Evolutionary conservation across 1,140 invertebrate genomes (phyloP), one percentile per base, ranked within the genome.

Genomic region (Monochamus saltuarius): DNA sequence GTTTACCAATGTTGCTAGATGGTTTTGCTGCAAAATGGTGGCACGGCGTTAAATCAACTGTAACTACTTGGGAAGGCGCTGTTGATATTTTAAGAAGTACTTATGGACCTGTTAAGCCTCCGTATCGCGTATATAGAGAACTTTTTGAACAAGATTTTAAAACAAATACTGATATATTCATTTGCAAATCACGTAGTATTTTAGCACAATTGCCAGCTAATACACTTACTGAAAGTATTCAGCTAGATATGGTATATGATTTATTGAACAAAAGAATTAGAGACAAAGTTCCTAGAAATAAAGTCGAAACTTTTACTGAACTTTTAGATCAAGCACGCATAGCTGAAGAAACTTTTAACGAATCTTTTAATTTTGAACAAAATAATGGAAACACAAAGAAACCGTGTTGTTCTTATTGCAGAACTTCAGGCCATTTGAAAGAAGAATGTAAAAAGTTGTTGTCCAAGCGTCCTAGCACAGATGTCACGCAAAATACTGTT

Each of bases 161-260:
- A 13, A 35, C 38, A 45, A 55, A 55, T 36, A 61, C 59, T 29
- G 60, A 62, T 22, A 13, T 61, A n/a, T 61, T 61, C 55, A 40
- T 61, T 19, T 56, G 59, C 35, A 61, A 61, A 17, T 6, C 19
- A n/a, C 38, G 59, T 13, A 10, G 52, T 7, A 55, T 61, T n/a
- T 37, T 61, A 8, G 8, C 59, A 11, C 38, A 56, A 14, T 17
- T 61, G 22, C 38, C 38, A n/a, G 29, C n/a, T 45, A 11, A 14
- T 16, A 45, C 11, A n/a, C 14, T 43, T 3, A 4, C n/a, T 37
- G 42, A 56, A 49, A 7, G 40, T 10, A 29, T 47, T 11, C 43
- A 38, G n/a, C 42, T 55, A 10, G 52, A 56, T 42, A 61, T 56
- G 43, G 43, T 56, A 8, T 37, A 61, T 22, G 52, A 40, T 13